Conservation (phyloP, 2,888 invertebrate genomes). For the Brachyopa scutellaris region DNA sequence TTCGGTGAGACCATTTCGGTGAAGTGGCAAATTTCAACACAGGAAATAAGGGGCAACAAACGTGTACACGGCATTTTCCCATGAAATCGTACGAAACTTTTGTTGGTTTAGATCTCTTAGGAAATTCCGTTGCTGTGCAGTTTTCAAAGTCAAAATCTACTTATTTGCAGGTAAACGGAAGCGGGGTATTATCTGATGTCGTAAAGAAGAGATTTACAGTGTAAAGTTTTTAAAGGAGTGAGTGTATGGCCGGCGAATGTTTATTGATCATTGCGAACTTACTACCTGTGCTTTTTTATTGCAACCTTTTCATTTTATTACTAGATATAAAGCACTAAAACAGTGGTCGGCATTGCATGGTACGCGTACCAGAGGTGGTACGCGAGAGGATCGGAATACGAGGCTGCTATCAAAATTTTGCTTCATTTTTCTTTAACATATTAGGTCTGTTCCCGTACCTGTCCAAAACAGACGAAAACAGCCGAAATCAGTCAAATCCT, state of each 20-base stretch:
- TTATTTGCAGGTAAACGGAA: constrained; percentile 33
- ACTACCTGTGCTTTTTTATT: no score
- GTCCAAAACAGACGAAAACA: no score
- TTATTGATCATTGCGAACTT: no score
- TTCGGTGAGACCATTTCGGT: constrained; percentile 43
- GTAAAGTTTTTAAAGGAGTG: background rate
- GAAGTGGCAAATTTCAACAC: constrained; percentile 58
- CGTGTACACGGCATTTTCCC: constrained; percentile 64
- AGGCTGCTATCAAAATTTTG: no score
- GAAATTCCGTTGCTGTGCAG: constrained; percentile 37
- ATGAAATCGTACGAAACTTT: constrained; percentile 42
- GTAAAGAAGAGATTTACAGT: constrained; percentile 7
- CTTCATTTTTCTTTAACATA: no score
- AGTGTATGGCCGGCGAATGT: background rate
- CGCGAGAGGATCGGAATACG: no score
- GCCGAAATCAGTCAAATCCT: no score
- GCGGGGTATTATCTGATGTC: constrained; percentile 2
- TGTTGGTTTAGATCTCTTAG: constrained; percentile 31
- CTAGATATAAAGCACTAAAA: no score
- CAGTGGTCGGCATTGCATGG: no score
- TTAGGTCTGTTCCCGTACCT: no score
- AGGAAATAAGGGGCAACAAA: constrained; percentile 39
- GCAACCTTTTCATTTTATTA: no score
- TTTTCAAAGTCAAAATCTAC: constrained; percentile 11
- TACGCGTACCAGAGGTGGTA: no score